Percentiles rank a stretch among this genome's conserved stretches.
These are phyloP conservation scores for Artibeus jamaicensis DNA, from an alignment of 2,797 vertebrate genomes.

Conservation along the genomic window DNA sequence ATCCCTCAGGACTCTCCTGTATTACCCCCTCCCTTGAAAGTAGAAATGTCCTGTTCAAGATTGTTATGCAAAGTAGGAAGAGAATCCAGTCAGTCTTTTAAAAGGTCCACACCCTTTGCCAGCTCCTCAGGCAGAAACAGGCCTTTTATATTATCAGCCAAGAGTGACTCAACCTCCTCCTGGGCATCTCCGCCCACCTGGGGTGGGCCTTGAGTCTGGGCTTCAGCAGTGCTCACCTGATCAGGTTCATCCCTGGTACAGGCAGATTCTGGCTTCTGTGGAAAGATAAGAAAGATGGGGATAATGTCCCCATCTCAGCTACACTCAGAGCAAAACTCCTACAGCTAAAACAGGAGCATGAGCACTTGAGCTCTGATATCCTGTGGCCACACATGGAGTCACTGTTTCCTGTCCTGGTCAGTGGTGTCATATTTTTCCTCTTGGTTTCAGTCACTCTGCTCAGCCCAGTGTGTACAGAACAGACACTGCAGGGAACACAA, in stretches of 20 bases:
- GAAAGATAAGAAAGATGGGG: not conserved
- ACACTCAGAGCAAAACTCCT: not conserved
- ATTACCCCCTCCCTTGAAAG: not conserved
- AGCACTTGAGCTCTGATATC: not conserved
- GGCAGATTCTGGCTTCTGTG: not conserved
- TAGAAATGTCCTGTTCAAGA: slow-evolving; percentile 4
- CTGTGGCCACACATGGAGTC: not conserved
- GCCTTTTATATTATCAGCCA: not conserved
- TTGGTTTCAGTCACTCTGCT: not conserved
- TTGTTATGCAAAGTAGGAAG: slow-evolving; percentile 53
- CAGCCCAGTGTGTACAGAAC: not conserved
- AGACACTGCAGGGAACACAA: accelerated
- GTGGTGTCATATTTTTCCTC: not conserved
- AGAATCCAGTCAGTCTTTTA: slow-evolving; percentile 1
- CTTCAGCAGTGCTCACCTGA: not conserved
- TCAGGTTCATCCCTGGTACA: not conserved
- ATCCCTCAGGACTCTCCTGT: not conserved
- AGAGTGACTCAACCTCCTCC: slow-evolving; percentile 30
- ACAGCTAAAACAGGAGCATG: not conserved
- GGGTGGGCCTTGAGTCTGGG: not conserved
- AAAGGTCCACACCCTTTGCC: not conserved
- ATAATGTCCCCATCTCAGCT: not conserved
- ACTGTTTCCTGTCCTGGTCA: not conserved
- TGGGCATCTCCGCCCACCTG: not conserved
- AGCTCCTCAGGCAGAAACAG: not conserved